A percentile compares a stretch with the other conserved stretches of the same genome.
phyloP scores from a whole-genome alignment of 2,888 invertebrate genomes.

The Amphipyra tragopoginis region DNA sequence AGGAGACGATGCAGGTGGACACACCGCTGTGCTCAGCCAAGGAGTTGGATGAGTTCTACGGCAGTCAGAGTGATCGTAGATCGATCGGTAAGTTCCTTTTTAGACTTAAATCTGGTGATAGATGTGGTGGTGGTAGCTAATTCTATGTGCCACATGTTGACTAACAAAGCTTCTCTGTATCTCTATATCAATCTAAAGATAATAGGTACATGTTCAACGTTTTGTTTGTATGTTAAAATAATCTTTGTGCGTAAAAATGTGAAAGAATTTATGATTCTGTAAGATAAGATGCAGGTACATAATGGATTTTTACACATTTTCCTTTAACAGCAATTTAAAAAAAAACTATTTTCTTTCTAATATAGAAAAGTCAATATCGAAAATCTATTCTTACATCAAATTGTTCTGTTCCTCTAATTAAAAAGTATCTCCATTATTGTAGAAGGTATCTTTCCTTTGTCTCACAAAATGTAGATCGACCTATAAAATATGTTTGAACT shows the following conservation, averaged over 20 bases:
- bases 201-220: constrained; percentile 18
- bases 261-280: constrained; percentile 1
- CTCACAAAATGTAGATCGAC: constrained; percentile 21
- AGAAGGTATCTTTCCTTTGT: constrained; percentile 7
- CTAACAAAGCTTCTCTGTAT: constrained; percentile 59
- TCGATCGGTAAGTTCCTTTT: constrained; percentile 87
- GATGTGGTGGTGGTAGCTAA: constrained; percentile 69
- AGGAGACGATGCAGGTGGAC: constrained; percentile 94
- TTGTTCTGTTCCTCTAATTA: no score
- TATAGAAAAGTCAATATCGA: no score
- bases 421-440: no score
- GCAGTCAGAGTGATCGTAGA: constrained; percentile 88
- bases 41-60: constrained; percentile 91
- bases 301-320: no score
- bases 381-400: no score
- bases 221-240: neutral
- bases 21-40: constrained; percentile 94
- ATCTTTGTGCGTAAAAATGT: neutral
- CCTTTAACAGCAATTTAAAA: no score
- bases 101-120: constrained; percentile 63
- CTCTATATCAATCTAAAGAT: constrained; percentile 16
- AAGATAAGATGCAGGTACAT: neutral
- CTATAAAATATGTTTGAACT: constrained; percentile 29
- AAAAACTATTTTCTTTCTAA: no score
- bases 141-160: constrained; percentile 67